These are phyloP conservation scores for Papilio gigon DNA, from an alignment of 2,888 invertebrate species.

Conservation along the genomic window DNA sequence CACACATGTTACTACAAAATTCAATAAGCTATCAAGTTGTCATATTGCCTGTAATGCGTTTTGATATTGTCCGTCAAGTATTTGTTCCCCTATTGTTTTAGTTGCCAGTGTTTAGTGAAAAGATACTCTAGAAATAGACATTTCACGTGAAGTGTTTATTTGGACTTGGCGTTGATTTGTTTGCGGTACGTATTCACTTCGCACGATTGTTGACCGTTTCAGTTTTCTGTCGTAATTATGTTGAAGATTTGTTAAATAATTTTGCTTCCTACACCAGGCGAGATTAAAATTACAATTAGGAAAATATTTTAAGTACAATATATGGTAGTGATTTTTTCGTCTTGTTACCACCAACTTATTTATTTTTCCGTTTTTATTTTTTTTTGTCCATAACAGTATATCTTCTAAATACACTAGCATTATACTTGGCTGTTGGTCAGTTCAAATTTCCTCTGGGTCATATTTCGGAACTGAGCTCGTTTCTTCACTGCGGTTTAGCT, in stretches of 20 bases:
- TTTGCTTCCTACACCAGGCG: background rate
- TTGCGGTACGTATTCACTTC: constrained; percentile 49
- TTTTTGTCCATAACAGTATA: background rate
- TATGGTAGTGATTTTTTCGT: no score
- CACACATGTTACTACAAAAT: constrained; percentile 45
- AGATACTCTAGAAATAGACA: constrained; percentile 52
- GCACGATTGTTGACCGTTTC: constrained; percentile 43
- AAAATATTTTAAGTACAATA: no score
- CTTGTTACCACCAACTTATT: no score
- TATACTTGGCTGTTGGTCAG: constrained; percentile 29
- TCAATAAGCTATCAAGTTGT: no score
- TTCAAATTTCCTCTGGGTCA: constrained; percentile 34
- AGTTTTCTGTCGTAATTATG: constrained; percentile 42
- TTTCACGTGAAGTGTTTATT: constrained; percentile 62
- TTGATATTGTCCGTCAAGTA: constrained; percentile 53
- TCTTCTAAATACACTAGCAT: background rate
- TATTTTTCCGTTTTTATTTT: background rate
- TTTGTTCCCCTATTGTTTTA: constrained; percentile 47
- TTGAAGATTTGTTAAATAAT: constrained; percentile 34
- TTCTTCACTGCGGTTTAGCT: constrained; percentile 34
- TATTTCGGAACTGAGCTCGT: constrained; percentile 36
- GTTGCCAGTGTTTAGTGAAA: constrained; percentile 48
- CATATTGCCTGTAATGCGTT: constrained; percentile 46
- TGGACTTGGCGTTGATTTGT: constrained; percentile 53
- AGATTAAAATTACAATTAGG: no score